phyloP scores from a whole-genome alignment of 2,113 vertebrate genomes.

The Heterochromis multidens region DNA sequence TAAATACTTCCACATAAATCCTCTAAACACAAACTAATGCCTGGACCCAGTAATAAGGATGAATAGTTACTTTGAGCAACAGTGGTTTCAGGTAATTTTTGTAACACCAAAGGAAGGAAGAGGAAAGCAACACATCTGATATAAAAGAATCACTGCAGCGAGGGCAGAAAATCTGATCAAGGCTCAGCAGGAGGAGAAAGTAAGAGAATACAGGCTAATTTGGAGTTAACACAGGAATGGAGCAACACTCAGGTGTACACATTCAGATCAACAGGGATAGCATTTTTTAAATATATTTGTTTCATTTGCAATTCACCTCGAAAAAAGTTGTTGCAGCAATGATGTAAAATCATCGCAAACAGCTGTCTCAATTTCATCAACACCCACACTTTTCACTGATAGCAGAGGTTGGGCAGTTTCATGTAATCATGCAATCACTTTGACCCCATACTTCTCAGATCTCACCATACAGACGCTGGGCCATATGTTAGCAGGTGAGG shows the following conservation, averaged over 20 bases:
- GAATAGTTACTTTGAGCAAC: background rate
- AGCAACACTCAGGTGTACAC: slow-evolving; percentile 3
- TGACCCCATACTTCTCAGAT: background rate
- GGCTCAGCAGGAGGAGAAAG: background rate
- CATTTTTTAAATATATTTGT: background rate
- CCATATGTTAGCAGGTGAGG: slow-evolving; percentile 10
- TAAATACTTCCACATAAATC: background rate
- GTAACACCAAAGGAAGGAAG: background rate
- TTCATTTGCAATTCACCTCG: background rate
- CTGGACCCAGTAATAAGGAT: background rate
- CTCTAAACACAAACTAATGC: background rate
- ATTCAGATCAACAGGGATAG: background rate
- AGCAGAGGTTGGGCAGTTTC: background rate
- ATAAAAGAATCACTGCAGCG: slow-evolving; percentile 9
- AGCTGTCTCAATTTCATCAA: background rate
- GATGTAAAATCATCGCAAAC: background rate
- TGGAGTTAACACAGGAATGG: background rate
- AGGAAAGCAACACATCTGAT: slow-evolving; percentile 6
- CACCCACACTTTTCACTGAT: background rate
- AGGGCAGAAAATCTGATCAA: background rate
- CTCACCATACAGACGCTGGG: background rate
- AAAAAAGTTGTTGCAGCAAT: background rate
- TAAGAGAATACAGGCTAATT: background rate
- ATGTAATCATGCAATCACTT: slow-evolving; percentile 14
- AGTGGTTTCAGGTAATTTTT: background rate